phyloP scores from a whole-genome alignment of 1,140 invertebrate genomes.

The Parasteatoda tepidariorum region DNA sequence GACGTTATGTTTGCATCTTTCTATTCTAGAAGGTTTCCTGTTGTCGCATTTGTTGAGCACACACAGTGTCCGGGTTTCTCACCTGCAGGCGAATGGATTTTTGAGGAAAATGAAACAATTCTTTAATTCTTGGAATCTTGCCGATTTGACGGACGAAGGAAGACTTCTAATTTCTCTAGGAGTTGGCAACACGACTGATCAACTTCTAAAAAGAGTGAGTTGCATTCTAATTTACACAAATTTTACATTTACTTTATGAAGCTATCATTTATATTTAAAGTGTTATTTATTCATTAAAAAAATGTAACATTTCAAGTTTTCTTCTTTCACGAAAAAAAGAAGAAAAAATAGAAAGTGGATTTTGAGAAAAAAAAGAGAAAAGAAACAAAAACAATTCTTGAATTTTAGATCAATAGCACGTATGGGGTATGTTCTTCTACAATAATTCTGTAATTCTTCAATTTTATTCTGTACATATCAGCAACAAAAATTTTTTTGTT shows the following conservation, averaged over 20 bases:
- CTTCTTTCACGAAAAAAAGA: too few relatives aligned
- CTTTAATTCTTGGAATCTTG: slow-evolving; percentile 30
- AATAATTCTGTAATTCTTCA: too few relatives aligned
- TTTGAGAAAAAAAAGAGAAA: too few relatives aligned
- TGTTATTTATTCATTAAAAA: too few relatives aligned
- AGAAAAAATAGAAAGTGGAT: background rate
- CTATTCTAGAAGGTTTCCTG: slow-evolving; percentile 11
- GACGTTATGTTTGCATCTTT: background rate
- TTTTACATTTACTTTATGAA: too few relatives aligned
- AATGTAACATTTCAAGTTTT: too few relatives aligned
- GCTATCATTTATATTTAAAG: background rate
- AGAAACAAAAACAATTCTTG: too few relatives aligned
- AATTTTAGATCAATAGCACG: too few relatives aligned
- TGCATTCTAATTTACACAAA: too few relatives aligned
- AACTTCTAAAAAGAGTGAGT: slow-evolving; percentile 18
- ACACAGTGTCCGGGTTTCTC: slow-evolving; percentile 2
- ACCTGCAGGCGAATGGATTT: background rate
- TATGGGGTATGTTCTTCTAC: too few relatives aligned
- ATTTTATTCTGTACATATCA: too few relatives aligned
- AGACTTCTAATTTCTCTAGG: slow-evolving; percentile 14
- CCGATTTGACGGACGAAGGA: slow-evolving; percentile 28
- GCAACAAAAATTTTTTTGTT: too few relatives aligned
- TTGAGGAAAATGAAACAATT: slow-evolving; percentile 15
- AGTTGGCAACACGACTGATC: background rate
- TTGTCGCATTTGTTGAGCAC: background rate